Conservation (phyloP, 2,113 vertebrate species). For the Cochlearius cochlearius region DNA sequence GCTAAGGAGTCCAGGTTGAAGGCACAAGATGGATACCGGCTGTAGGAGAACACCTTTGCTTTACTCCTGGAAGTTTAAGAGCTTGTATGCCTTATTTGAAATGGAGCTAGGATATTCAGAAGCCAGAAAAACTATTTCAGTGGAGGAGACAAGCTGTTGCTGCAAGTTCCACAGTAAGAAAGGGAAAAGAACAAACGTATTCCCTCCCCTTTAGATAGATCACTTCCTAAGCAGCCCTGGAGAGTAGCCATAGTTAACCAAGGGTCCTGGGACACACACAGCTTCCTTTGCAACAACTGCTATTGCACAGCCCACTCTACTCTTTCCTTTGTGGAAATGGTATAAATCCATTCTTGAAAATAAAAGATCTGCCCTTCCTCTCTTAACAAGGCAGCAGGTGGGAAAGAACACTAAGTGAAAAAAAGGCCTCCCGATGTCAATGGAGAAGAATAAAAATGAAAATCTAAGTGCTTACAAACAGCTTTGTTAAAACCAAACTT, state of each 20-base stretch:
- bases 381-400: neutral
- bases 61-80: neutral
- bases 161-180: neutral
- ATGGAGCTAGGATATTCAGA: neutral
- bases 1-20: neutral
- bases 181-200: neutral
- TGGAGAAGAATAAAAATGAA: neutral
- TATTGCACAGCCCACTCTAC: rapidly evolving
- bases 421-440: neutral
- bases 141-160: neutral
- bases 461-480: neutral
- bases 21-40: neutral
- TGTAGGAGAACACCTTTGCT: neutral
- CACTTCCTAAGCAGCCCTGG: neutral
- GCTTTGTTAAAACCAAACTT: neutral
- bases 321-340: neutral
- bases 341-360: neutral
- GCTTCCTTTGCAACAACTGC: neutral
- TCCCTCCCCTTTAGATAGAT: neutral
- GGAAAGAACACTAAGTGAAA: neutral
- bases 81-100: neutral
- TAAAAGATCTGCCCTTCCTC: neutral
- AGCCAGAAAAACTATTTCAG: neutral
- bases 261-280: neutral
- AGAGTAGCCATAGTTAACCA: neutral